These are phyloP conservation scores for Patiria pectinifera DNA, from an alignment of 53 echinoderm and acorn worm species.

Conservation along the genomic window DNA sequence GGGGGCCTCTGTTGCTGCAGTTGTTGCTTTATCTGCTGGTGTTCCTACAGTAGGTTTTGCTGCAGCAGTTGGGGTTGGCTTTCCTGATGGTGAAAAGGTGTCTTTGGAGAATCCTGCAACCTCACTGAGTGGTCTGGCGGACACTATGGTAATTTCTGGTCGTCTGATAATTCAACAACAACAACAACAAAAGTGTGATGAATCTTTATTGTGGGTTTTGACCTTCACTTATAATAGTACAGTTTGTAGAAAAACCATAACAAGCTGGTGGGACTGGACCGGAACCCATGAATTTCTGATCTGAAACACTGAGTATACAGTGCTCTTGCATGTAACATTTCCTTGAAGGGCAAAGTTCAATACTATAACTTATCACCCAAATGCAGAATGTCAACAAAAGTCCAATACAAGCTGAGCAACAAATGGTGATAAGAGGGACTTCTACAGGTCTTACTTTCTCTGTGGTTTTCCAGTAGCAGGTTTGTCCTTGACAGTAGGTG, in stretches of 20 bases:
- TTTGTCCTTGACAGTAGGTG: conserved; percentile 21
- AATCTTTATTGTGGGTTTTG: too few species aligned
- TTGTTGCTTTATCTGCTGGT: background rate
- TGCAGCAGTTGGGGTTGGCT: background rate
- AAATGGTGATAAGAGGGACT: background rate
- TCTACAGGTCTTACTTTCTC: conserved; percentile 16
- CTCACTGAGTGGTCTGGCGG: conserved; percentile 73
- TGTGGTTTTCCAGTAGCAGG: conserved; percentile 38
- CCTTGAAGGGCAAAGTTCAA: too few species aligned
- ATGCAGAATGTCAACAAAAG: too few species aligned
- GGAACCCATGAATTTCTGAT: too few species aligned
- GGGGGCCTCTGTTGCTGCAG: background rate
- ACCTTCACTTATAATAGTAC: too few species aligned
- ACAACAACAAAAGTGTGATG: background rate
- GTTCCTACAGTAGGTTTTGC: background rate
- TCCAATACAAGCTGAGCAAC: too few species aligned
- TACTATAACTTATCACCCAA: too few species aligned
- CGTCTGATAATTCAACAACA: conserved; percentile 30
- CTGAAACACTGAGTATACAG: too few species aligned
- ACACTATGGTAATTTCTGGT: conserved; percentile 65
- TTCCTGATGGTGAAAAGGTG: background rate
- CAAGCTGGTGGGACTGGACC: too few species aligned
- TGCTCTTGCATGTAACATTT: too few species aligned
- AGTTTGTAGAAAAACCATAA: too few species aligned
- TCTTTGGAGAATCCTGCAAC: conserved; percentile 63